These are phyloP conservation scores for Neomonachus schauinslandi DNA, from an alignment of 2,113 vertebrate genomes.

Conservation along the genomic window DNA sequence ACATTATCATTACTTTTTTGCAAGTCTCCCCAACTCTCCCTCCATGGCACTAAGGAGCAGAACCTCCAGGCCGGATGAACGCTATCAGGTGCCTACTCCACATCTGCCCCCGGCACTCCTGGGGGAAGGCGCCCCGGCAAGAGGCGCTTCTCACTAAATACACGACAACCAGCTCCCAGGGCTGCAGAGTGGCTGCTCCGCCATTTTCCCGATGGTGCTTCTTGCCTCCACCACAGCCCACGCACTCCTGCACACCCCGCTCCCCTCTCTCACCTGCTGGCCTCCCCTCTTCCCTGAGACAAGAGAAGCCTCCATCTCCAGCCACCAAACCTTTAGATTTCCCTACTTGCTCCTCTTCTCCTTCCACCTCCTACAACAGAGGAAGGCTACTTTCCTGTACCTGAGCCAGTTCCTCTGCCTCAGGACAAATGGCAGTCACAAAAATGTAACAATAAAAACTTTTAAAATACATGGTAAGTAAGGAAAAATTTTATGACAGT, in stretches of 20 bases:
- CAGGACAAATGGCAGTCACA: neutral
- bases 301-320: neutral
- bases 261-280: neutral
- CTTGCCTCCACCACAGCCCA: fast-evolving
- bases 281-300: neutral
- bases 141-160: neutral
- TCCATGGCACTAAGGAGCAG: fast-evolving
- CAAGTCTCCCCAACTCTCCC: neutral
- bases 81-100: neutral
- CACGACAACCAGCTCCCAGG: fast-evolving
- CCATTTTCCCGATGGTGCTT: neutral
- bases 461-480: neutral
- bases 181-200: fast-evolving
- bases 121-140: neutral
- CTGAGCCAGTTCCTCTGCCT: neutral
- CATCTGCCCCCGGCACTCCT: fast-evolving
- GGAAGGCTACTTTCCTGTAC: neutral
- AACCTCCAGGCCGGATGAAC: neutral
- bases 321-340: neutral
- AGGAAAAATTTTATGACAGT: neutral
- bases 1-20: neutral
- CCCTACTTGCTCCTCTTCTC: neutral
- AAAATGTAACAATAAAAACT: neutral
- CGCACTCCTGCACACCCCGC: neutral
- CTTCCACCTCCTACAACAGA: neutral